phyloP scores from a whole-genome alignment of 2,797 vertebrate species.

The Gymnoscopelus microlampas region DNA sequence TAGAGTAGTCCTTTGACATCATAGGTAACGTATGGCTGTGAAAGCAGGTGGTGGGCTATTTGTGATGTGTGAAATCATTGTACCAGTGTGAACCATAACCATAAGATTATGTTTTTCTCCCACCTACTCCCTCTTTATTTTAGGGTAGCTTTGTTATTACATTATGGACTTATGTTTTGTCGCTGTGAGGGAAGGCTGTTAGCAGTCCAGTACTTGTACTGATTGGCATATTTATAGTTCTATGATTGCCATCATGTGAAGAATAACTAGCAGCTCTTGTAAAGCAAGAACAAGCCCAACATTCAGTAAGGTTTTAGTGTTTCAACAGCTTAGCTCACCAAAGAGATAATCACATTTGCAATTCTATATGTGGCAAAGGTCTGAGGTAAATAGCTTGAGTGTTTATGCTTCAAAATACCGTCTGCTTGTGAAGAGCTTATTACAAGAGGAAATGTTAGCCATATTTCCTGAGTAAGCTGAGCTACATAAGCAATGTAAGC shows the following conservation, averaged over 20 bases:
- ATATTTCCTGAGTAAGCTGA: constrained; percentile 25
- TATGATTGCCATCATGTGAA: constrained; percentile 25
- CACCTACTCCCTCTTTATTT: neutral
- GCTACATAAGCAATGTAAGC: constrained; percentile 11
- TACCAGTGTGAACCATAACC: neutral
- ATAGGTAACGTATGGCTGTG: constrained; percentile 64
- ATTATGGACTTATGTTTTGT: neutral
- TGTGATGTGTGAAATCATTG: constrained; percentile 6
- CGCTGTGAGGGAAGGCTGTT: neutral
- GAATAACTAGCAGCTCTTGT: neutral
- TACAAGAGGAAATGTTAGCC: constrained; percentile 36
- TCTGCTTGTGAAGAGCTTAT: constrained; percentile 29
- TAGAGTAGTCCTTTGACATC: constrained; percentile 52
- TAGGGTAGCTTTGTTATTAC: neutral
- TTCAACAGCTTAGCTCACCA: constrained; percentile 31
- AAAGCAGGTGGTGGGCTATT: constrained; percentile 70
- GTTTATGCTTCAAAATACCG: constrained; percentile 6
- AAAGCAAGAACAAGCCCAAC: constrained; percentile 34
- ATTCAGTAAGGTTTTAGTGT: constrained; percentile 29
- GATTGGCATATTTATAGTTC: neutral
- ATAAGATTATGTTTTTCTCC: neutral
- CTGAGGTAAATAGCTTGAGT: constrained; percentile 22
- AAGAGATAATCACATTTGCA: constrained; percentile 36
- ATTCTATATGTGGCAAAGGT: constrained; percentile 38
- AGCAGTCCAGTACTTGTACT: neutral